Evolutionary conservation across 2,888 invertebrate species (phyloP), one percentile per base, ranked within the genome.

Genomic region (Dendrolimus houi): DNA sequence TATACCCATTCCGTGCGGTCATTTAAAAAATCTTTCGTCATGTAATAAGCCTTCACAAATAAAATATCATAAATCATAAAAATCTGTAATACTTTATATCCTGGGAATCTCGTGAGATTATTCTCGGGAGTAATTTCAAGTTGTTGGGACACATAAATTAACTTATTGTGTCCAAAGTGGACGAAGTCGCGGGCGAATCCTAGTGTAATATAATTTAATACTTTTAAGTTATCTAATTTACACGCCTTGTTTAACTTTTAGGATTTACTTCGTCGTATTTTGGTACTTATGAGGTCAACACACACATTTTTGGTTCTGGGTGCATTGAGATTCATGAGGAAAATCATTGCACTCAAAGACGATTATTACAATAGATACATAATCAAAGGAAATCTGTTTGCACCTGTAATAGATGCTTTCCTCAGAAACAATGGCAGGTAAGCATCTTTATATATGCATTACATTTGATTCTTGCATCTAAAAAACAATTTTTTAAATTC

Each of bases 281-380:
- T 99, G 70, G 97, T 99, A 71, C 93, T 99, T 67, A 98, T 99
- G 96, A 96, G 97, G 83, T 98, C 98, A 63, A 96, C 95, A 74
- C 99, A 99, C 91, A 97, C 98, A 75, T 99, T 99, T 93, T 94
- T 99, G 70, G 98, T 98, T 72, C 93, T 99, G 60, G 96, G 98
- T 87, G 98, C 99, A 58, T 92, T 99, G 71, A 94, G 99, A 87
- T 97, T 99, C 90, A 95, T 99, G 95, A 94, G 99, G 72, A 98
- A 98, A 87, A 96, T 99, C 66, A 95, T 99, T 73, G 97, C 98
- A 57, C 93, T 99, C 60, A 99, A 99, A 88, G 99, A 99, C 83
- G 99, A 99, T 81, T 98, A 98, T 90, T 99, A 99, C 91, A 98
- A 99, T 91, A 90, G 98, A 77, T 97, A 99, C 87, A 98, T 99